These are phyloP conservation scores for Panthera leo DNA, from an alignment of 2,113 vertebrate species.

Conservation along the genomic window DNA sequence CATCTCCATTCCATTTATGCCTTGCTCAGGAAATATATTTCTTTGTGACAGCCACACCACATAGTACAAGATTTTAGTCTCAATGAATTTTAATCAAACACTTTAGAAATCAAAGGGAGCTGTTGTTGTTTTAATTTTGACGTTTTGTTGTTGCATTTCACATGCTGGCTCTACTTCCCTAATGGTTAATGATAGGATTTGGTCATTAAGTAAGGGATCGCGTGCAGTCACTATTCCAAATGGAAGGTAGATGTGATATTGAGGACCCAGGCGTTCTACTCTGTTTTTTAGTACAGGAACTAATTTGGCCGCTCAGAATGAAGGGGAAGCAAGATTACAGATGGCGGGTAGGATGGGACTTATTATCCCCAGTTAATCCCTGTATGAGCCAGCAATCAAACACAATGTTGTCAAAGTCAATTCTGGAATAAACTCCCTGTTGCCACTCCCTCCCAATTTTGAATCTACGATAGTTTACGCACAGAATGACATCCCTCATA, in stretches of 20 bases:
- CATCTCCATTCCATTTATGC: conserved; percentile 74
- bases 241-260: not conserved
- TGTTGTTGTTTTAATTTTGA: not conserved
- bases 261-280: not conserved
- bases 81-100: not conserved
- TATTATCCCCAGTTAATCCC: not conserved
- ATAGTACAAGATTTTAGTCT: not conserved
- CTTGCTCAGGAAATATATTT: rapidly evolving
- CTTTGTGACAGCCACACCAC: rapidly evolving
- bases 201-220: not conserved
- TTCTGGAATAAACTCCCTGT: not conserved
- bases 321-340: not conserved
- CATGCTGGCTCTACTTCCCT: not conserved
- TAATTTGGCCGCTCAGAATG: not conserved
- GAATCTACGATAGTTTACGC: not conserved
- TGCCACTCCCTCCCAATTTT: not conserved
- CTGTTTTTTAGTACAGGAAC: not conserved
- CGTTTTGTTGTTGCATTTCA: not conserved
- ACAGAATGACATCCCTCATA: not conserved
- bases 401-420: not conserved
- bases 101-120: not conserved
- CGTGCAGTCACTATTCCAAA: not conserved
- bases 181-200: not conserved
- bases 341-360: not conserved
- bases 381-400: not conserved